These are phyloP conservation scores for Aphelinus certus DNA, from an alignment of 1,140 invertebrate genomes.

Conservation along the genomic window DNA sequence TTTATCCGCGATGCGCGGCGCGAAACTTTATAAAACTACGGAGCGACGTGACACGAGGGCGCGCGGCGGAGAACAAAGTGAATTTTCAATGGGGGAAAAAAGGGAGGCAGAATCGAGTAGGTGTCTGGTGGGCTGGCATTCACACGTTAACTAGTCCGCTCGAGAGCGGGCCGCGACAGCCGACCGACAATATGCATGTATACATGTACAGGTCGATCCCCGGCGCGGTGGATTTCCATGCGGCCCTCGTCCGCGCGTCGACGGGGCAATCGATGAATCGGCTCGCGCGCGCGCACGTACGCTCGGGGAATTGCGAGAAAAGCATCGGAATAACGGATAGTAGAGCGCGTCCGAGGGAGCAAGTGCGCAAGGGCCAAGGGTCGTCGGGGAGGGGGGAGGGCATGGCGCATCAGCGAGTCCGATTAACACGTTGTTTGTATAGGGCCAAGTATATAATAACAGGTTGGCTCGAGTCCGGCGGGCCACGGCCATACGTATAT, in stretches of 20 bases:
- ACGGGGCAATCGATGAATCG: slow-evolving; percentile 55
- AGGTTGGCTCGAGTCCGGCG: slow-evolving; percentile 58
- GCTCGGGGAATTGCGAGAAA: slow-evolving; percentile 38
- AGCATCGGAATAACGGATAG: background rate
- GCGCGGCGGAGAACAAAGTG: background rate
- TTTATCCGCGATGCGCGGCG: too few species aligned
- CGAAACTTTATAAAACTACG: too few species aligned
- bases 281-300: slow-evolving; percentile 45
- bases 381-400: slow-evolving; percentile 40
- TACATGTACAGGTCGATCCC: slow-evolving; percentile 8
- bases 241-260: background rate
- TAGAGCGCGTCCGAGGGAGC: background rate
- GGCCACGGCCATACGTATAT: too few species aligned
- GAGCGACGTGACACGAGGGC: background rate
- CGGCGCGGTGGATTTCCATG: slow-evolving; percentile 3
- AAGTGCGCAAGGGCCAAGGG: slow-evolving; percentile 8
- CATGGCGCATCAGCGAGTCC: slow-evolving; percentile 49
- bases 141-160: slow-evolving; percentile 30
- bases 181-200: background rate
- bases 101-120: background rate
- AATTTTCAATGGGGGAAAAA: slow-evolving; percentile 15
- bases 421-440: slow-evolving; percentile 68
- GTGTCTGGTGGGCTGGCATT: slow-evolving; percentile 28
- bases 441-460: slow-evolving; percentile 65
- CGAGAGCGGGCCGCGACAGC: background rate